Base-by-base conservation (phyloP, 2,888 invertebrate species). In the Scaptomyza polygonia region DNA sequence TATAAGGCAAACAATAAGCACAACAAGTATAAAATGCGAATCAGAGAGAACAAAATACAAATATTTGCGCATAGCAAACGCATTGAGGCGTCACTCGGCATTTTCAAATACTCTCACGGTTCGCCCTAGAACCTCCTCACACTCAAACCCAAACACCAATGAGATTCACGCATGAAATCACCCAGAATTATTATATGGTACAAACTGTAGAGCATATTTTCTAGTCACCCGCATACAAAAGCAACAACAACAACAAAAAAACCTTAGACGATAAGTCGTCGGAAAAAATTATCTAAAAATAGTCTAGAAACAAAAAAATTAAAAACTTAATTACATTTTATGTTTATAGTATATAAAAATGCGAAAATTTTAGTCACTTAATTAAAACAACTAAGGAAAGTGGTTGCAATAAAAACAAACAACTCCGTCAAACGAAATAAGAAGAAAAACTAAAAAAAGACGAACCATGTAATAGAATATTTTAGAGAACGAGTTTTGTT, bases 151-250 rank as follows among this genome's bases (percentile, higher is more conserved):
- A n/a, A n/a, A n/a, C 25, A 25, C 25, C 40, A 65, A 63, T 34
- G 58, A 53, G 51, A 64, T 85, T 72, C 54, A 88, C 69, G 83
- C 88, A 79, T 86, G 83, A 79, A 63, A 69, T 69, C 45, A 9
- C 43, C 29, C 39, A 59, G 18, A 48, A 42, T 36, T 63, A 42
- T 36, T 63, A 56, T 39, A 25, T 30, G 7, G 36, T 21, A 40
- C 8, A 21, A 21, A 39, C 39, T 29, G n/a, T n/a, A 12, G 5
- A 27, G 16, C 11, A 32, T 34, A 44, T 27, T 6, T 43, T 21
- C 34, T 5, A n/a, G 12, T 25, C 54, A 32, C 18, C 14, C 21
- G 14, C 42, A 54, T 29, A 58, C 7, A 54, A 1, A 0, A 4
- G 21, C 3, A 21, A 21, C 3, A 21, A 21, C 4, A 39, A 7